phyloP scores from a whole-genome alignment of 92 coral and sea anemone species.

The Palythoa grandiflora region DNA sequence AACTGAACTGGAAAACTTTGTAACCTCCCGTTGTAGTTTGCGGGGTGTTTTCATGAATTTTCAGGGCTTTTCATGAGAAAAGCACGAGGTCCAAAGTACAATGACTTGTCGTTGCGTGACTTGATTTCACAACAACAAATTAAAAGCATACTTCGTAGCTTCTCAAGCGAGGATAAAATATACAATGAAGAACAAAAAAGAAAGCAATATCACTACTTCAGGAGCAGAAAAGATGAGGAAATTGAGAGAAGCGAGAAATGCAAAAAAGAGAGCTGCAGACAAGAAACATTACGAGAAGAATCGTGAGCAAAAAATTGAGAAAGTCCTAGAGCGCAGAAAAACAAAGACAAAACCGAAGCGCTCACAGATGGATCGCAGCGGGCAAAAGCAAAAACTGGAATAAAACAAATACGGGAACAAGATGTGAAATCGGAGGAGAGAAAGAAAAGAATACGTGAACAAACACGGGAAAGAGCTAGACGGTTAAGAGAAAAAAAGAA shows the following conservation, averaged over 20 bases:
- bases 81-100: slow-evolving; percentile 24
- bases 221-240: slow-evolving; percentile 34
- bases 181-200: slow-evolving; percentile 21
- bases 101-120: slow-evolving; percentile 20
- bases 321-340: slow-evolving; percentile 41
- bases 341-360: slow-evolving; percentile 8
- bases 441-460: slow-evolving; percentile 35
- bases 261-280: slow-evolving; percentile 39
- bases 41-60: slow-evolving; percentile 5
- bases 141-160: slow-evolving; percentile 13
- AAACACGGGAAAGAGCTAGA: slow-evolving; percentile 45
- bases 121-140: slow-evolving; percentile 28
- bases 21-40: slow-evolving; percentile 25
- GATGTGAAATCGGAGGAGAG: slow-evolving; percentile 43
- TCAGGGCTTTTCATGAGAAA: background rate
- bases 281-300: slow-evolving; percentile 42
- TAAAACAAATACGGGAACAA: background rate
- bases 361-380: slow-evolving; percentile 37
- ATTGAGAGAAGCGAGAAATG: slow-evolving; percentile 32
- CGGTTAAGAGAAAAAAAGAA: slow-evolving; percentile 42
- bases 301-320: slow-evolving; percentile 40
- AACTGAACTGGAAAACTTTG: slow-evolving; percentile 12
- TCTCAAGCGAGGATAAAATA: slow-evolving; percentile 24
- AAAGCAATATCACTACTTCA: slow-evolving; percentile 31
- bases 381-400: slow-evolving; percentile 22